Evolutionary conservation across 2,797 vertebrate species (phyloP).

Genomic region (Strix occidentalis): DNA sequence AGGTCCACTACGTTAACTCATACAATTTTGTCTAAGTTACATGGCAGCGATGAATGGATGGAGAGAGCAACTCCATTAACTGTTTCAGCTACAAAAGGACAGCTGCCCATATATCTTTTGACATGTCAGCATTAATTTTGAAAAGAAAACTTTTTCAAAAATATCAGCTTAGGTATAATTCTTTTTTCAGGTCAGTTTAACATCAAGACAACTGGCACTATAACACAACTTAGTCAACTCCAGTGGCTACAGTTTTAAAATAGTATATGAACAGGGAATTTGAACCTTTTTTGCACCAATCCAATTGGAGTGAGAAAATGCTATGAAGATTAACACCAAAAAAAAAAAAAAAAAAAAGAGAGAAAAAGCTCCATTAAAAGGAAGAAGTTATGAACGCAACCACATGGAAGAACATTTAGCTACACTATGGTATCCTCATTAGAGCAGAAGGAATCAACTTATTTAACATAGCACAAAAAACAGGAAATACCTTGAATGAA

Average conservation of each 20-base stretch:
- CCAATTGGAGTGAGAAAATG: not conserved
- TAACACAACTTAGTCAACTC: not conserved
- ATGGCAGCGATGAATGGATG: not conserved
- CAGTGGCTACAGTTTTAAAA: not conserved
- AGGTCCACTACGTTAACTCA: not conserved
- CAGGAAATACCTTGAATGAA: not conserved
- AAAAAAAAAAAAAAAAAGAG: too few species aligned
- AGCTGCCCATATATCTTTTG: not conserved
- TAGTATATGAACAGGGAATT: not conserved
- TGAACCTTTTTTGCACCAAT: not conserved
- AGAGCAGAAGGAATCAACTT: not conserved
- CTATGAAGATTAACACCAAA: not conserved
- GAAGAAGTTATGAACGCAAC: not conserved
- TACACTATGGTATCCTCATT: not conserved
- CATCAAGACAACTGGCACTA: not conserved
- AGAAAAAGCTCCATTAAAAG: not conserved
- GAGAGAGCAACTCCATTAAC: not conserved
- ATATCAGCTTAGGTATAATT: not conserved
- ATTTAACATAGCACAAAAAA: not conserved
- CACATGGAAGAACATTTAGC: conserved; percentile 20
- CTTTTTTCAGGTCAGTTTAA: not conserved
- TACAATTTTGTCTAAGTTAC: not conserved
- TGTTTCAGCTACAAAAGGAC: not conserved
- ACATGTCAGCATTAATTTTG: not conserved
- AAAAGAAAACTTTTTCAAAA: not conserved